Evolutionary conservation across 23 tunicate genomes (phyloP), one percentile per base, ranked within the genome.

Genomic region (Styela clava): DNA sequence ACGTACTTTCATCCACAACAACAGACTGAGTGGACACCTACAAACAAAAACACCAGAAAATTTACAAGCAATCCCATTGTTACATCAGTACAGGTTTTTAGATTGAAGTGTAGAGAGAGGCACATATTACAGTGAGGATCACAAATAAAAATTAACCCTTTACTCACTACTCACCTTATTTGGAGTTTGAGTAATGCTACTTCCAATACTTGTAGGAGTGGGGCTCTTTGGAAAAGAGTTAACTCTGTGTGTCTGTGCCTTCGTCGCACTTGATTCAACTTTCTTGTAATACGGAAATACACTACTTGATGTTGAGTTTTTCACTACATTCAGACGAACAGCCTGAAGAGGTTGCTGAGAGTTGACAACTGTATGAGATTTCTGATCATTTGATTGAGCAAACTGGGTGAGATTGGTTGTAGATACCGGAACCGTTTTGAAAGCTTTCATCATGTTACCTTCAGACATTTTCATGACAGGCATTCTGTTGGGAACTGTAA

Each of bases 1-100:
- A 31, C n/a, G 2, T 27, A 24, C 25, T 76, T 76, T 76, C 81
- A 56, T 76, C 81, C 26, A 26, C 52, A n/a, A 36, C 81, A 44
- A 36, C 30, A 29, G 81, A 52, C 67, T 76, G 81, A 18, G 31
- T 27, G 19, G 71, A 16, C 22, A 44, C 56, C 56, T 44, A 12
- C 12, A 44, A 44, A 44, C 12, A 5, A n/a, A n/a, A n/a, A n/a
- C n/a, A n/a, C n/a, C n/a, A n/a, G n/a, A n/a, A n/a, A n/a, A n/a
- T n/a, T n/a, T n/a, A n/a, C n/a, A n/a, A n/a, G n/a, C n/a, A n/a
- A n/a, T n/a, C n/a, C n/a, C n/a, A n/a, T n/a, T n/a, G n/a, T n/a
- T n/a, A n/a, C n/a, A n/a, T n/a, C n/a, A n/a, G n/a, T n/a, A n/a
- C n/a, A n/a, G n/a, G n/a, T n/a, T n/a, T n/a, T n/a, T n/a, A n/a